Conservation (phyloP, 2,797 vertebrate species). For the Salmo trutta region DNA sequence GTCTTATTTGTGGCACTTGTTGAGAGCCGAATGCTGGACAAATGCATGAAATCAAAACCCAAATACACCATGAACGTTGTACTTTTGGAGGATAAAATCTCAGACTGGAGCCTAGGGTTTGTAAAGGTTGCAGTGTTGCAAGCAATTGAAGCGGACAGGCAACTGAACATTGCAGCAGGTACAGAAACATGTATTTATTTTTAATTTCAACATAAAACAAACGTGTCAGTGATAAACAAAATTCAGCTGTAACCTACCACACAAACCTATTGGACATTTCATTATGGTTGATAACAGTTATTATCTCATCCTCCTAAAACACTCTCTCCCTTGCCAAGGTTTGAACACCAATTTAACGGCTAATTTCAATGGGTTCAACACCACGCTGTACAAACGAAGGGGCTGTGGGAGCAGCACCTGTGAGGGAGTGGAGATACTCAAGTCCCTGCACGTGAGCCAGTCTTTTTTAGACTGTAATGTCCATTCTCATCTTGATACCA, state of each 20-base stretch:
- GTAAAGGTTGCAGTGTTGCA: slow-evolving; percentile 69
- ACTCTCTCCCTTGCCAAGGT: slow-evolving; percentile 61
- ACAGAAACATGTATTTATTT: slow-evolving; percentile 26
- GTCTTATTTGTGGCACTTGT: slow-evolving; percentile 31
- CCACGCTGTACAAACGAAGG: slow-evolving; percentile 75
- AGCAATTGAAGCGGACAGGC: slow-evolving; percentile 73
- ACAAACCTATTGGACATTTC: not conserved
- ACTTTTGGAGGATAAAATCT: slow-evolving; percentile 82
- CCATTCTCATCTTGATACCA: not conserved
- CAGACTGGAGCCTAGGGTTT: slow-evolving; percentile 62
- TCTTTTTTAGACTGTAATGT: not conserved
- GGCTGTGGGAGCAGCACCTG: slow-evolving; percentile 91
- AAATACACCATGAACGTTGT: slow-evolving; percentile 82
- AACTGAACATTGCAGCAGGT: slow-evolving; percentile 70
- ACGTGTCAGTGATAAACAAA: not conserved
- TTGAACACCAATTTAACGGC: slow-evolving; percentile 74
- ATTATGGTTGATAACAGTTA: not conserved
- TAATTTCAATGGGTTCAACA: slow-evolving; percentile 73
- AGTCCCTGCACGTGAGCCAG: slow-evolving; percentile 82
- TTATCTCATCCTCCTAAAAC: slow-evolving; percentile 11
- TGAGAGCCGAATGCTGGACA: slow-evolving; percentile 53
- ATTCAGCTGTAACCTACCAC: not conserved
- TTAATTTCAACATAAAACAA: not conserved
- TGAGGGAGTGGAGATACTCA: slow-evolving; percentile 90
- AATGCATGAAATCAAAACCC: slow-evolving; percentile 29